These are phyloP conservation scores for Nycticorax nycticorax DNA, from an alignment of 2,113 vertebrate genomes.

Conservation along the genomic window DNA sequence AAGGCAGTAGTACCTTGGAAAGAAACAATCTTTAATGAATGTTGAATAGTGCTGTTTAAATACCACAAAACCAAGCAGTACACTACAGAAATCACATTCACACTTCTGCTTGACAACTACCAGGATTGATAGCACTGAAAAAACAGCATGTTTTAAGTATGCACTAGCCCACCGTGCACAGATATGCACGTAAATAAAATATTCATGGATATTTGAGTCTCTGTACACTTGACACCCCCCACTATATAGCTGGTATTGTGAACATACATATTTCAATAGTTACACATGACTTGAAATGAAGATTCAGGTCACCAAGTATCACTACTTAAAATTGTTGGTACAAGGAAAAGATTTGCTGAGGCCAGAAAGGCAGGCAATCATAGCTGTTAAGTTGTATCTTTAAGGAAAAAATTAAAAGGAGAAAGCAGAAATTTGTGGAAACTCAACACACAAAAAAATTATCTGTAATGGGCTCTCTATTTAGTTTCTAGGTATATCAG, in stretches of 20 bases:
- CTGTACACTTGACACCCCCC: background rate
- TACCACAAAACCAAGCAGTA: background rate
- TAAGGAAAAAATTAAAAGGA: background rate
- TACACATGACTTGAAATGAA: background rate
- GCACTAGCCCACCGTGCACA: background rate
- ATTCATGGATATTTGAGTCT: background rate
- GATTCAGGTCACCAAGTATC: background rate
- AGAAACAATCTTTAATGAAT: background rate
- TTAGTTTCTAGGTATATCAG: background rate
- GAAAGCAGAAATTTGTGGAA: background rate
- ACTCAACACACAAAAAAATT: background rate
- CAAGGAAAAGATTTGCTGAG: background rate
- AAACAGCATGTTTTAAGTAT: background rate
- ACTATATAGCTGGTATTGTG: background rate
- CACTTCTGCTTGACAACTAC: background rate
- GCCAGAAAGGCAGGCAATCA: background rate
- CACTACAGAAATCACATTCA: background rate
- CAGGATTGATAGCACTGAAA: background rate
- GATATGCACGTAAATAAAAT: background rate
- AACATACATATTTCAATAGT: background rate
- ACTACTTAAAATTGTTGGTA: background rate
- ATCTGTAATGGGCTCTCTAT: background rate
- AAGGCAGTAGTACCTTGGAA: constrained; percentile 92
- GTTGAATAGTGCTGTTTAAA: background rate
- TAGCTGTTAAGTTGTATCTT: background rate